Evolutionary conservation across 2,113 vertebrate species (phyloP).

Genomic region (Neotragus moschatus): DNA sequence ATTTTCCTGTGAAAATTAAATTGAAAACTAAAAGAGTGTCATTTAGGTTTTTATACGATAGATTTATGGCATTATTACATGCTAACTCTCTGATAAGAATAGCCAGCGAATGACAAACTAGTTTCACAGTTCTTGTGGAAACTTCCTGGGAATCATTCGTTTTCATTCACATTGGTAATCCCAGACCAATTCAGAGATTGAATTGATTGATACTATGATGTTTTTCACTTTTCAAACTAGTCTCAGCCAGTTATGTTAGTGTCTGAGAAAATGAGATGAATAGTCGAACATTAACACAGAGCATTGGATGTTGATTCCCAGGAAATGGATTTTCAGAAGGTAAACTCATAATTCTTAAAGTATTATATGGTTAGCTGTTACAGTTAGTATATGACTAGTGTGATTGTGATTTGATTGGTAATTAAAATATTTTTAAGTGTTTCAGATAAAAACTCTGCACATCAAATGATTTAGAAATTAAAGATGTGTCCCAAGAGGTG

Average conservation of each 20-base stretch:
- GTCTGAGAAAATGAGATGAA: background rate
- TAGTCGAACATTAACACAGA: background rate
- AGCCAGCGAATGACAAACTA: background rate
- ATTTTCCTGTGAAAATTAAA: constrained; percentile 5
- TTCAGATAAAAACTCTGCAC: background rate
- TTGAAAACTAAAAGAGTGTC: background rate
- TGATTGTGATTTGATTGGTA: background rate
- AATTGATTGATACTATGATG: background rate
- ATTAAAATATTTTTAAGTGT: constrained; percentile 11
- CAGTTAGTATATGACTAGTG: background rate
- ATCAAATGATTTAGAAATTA: constrained; percentile 15
- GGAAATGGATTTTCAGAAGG: constrained; percentile 2
- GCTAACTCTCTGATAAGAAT: background rate
- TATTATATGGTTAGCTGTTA: background rate
- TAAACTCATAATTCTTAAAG: background rate
- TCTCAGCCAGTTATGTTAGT: background rate
- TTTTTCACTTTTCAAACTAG: constrained; percentile 4
- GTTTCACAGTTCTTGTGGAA: background rate
- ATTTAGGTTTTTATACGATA: background rate
- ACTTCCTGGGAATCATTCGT: background rate
- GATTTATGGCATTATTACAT: background rate
- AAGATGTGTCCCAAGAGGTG: background rate
- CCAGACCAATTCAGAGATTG: background rate
- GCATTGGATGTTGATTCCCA: background rate
- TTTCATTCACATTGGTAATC: background rate